A percentile compares a stretch with the other conserved stretches of the same genome.
Conservation (phyloP, 2,888 invertebrate species). For the Phasia obesa region DNA sequence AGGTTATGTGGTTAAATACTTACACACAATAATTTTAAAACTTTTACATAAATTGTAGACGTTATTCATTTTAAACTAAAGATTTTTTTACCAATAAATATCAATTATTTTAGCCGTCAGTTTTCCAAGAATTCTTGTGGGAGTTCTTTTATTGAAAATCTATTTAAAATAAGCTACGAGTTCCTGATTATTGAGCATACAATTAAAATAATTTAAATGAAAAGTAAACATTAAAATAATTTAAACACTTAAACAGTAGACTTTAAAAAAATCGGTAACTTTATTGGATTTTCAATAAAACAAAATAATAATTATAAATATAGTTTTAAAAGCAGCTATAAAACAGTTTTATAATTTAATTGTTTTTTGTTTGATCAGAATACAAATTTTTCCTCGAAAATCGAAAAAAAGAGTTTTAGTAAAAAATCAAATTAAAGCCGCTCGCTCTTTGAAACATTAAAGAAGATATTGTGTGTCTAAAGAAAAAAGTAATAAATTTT, state of each 20-base stretch:
- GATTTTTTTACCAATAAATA: background rate
- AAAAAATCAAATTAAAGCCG: constrained; percentile 28
- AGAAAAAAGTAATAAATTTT: constrained; percentile 56
- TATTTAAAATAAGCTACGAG: constrained; percentile 1
- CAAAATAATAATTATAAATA: constrained; percentile 60
- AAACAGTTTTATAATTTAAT: constrained; percentile 41
- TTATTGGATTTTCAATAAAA: constrained; percentile 47
- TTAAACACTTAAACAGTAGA: constrained; percentile 35
- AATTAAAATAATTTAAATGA: constrained; percentile 49
- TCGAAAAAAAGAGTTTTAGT: background rate
- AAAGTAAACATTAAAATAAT: constrained; percentile 43
- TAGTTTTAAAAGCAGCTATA: constrained; percentile 49
- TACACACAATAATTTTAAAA: no score
- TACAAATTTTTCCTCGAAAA: constrained; percentile 25
- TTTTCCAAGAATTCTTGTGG: constrained; percentile 50
- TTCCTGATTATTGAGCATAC: constrained; percentile 3
- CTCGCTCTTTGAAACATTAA: constrained; percentile 24
- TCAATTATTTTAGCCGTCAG: constrained; percentile 9
- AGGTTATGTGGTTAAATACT: no score
- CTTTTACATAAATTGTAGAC: no score
- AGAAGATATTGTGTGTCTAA: constrained; percentile 23
- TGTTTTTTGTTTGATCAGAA: constrained; percentile 31
- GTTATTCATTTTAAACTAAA: no score
- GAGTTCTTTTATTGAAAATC: constrained; percentile 16
- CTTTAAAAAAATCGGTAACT: constrained; percentile 1